Conservation (phyloP, 1,140 invertebrate species). For the Anoplolepis gracilipes region DNA sequence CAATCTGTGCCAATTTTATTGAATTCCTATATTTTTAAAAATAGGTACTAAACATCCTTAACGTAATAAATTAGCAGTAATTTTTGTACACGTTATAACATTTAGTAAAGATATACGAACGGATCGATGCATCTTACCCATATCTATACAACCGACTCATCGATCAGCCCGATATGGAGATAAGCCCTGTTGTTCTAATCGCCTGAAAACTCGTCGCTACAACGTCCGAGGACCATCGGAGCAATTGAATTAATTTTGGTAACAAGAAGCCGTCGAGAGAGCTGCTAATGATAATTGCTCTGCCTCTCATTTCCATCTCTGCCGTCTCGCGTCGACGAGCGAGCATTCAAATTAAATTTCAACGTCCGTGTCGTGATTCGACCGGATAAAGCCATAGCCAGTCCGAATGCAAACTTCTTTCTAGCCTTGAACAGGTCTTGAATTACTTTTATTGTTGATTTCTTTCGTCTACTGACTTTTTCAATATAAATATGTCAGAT, state of each 20-base stretch:
- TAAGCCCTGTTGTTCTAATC: constrained; percentile 68
- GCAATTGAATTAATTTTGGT: constrained; percentile 73
- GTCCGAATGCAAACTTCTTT: background rate
- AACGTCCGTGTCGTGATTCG: background rate
- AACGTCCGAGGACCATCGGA: constrained; percentile 30
- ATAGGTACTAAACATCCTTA: too few relatives aligned
- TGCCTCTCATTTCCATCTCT: background rate
- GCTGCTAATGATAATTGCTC: constrained; percentile 71
- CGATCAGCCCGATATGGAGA: constrained; percentile 53
- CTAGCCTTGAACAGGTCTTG: background rate
- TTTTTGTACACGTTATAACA: background rate
- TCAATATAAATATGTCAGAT: background rate
- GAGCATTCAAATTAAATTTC: constrained; percentile 43
- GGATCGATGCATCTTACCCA: background rate
- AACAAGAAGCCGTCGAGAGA: constrained; percentile 65
- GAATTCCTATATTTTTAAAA: too few relatives aligned
- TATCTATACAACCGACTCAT: background rate
- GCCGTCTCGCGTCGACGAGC: background rate
- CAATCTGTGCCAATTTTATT: too few relatives aligned
- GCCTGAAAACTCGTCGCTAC: constrained; percentile 62
- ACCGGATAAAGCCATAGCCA: background rate
- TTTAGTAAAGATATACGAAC: constrained; percentile 26
- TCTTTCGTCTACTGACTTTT: background rate
- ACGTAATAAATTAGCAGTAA: background rate
- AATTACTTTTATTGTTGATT: background rate